Evolutionary conservation across 2,797 vertebrate genomes (phyloP).

Genomic region (Limnodromus scolopaceus): DNA sequence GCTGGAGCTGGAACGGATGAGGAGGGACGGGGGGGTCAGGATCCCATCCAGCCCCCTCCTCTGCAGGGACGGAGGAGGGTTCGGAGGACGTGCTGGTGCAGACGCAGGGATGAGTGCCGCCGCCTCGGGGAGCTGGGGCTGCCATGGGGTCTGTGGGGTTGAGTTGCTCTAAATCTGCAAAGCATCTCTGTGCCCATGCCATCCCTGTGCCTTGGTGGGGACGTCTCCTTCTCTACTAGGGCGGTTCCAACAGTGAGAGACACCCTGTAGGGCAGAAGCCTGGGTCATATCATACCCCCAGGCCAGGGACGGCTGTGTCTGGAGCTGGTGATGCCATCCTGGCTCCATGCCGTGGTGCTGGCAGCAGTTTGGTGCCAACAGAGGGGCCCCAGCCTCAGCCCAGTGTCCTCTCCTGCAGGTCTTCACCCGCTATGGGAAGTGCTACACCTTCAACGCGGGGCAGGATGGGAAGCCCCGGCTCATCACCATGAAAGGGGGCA

Average conservation of each 20-base stretch:
- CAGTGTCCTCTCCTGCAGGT: background rate
- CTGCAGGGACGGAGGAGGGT: background rate
- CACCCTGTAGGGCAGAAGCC: accelerated
- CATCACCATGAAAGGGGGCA: conserved; percentile 95
- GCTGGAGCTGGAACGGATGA: accelerated
- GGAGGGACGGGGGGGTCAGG: accelerated
- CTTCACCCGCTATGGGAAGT: conserved; percentile 94
- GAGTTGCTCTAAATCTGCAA: background rate
- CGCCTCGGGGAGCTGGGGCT: background rate
- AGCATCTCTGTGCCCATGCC: accelerated
- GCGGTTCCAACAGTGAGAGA: background rate
- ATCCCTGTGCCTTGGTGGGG: background rate
- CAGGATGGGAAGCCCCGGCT: conserved; percentile 88
- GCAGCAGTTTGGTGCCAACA: background rate
- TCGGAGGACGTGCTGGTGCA: accelerated
- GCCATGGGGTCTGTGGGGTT: accelerated
- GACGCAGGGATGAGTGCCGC: background rate
- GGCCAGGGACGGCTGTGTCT: background rate
- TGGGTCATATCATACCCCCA: accelerated
- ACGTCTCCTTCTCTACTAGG: background rate
- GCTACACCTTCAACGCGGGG: conserved; percentile 97
- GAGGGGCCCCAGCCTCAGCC: background rate
- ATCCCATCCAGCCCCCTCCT: accelerated
- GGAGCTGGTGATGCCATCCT: background rate
- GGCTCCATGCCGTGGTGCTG: accelerated